These are phyloP conservation scores for Agonopterix subpropinquella DNA, from an alignment of 2,888 invertebrate species.

Conservation along the genomic window DNA sequence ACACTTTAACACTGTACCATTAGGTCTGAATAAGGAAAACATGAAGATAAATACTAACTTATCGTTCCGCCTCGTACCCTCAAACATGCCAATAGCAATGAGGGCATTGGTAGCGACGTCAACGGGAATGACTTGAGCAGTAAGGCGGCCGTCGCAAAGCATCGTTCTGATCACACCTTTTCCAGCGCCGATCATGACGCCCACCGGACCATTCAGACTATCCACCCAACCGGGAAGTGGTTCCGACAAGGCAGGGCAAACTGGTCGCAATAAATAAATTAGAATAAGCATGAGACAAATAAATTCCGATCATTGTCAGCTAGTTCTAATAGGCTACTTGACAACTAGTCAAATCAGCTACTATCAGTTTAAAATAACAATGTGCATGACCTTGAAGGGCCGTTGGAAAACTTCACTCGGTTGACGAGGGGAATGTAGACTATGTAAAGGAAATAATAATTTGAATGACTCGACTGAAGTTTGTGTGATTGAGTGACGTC, in stretches of 20 bases:
- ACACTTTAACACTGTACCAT: neutral
- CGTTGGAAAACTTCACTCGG: too few species aligned
- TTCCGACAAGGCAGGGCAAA: slow-evolving; percentile 72
- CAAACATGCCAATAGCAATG: slow-evolving; percentile 82
- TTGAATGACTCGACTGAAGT: too few species aligned
- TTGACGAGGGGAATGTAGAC: too few species aligned
- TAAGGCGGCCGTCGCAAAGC: slow-evolving; percentile 81
- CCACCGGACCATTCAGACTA: slow-evolving; percentile 92
- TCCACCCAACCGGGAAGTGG: slow-evolving; percentile 93
- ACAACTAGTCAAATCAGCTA: too few species aligned
- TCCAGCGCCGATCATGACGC: slow-evolving; percentile 85
- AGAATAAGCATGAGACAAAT: too few species aligned
- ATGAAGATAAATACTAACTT: slow-evolving; percentile 49
- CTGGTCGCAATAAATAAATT: slow-evolving; percentile 21
- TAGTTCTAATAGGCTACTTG: too few species aligned
- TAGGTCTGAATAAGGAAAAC: neutral
- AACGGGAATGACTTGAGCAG: slow-evolving; percentile 85
- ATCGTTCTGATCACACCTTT: slow-evolving; percentile 92
- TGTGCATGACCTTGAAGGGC: too few species aligned
- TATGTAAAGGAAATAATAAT: too few species aligned
- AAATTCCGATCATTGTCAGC: too few species aligned
- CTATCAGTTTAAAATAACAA: too few species aligned
- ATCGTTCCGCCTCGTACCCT: slow-evolving; percentile 57
- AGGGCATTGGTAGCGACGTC: slow-evolving; percentile 88
- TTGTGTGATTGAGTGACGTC: too few species aligned